phyloP scores from a whole-genome alignment of 92 coral and sea anemone species.

The Parazoanthus darwini region DNA sequence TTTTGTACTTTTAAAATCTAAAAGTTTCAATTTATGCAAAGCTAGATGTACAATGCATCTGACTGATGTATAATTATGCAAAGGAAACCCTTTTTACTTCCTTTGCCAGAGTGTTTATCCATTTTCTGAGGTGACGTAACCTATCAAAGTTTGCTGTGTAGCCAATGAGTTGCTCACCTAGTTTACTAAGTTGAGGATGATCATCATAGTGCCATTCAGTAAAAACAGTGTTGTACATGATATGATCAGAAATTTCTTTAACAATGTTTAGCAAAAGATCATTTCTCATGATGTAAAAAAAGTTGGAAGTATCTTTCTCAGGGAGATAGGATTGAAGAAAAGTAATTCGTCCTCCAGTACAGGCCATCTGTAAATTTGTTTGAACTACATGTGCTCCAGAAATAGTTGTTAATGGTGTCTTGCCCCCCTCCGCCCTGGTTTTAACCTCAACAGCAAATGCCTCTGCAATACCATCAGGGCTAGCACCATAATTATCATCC shows the following conservation, averaged over 20 bases:
- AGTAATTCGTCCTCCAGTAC: constrained; percentile 34
- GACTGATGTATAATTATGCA: no score
- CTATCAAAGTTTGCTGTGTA: no score
- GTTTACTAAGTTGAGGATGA: no score
- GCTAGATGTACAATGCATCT: no score
- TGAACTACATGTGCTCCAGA: constrained; percentile 45
- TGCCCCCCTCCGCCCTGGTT: constrained; percentile 34
- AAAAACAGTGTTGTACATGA: neutral
- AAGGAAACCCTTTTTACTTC: no score
- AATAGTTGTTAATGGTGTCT: constrained; percentile 16
- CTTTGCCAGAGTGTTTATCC: no score
- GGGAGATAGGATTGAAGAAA: constrained; percentile 53
- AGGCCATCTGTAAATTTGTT: constrained; percentile 44
- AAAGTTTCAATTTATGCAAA: no score
- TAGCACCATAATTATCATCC: constrained; percentile 47
- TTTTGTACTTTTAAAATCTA: no score
- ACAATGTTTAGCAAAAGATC: constrained; percentile 48
- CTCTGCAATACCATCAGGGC: constrained; percentile 47
- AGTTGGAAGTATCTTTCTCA: constrained; percentile 42
- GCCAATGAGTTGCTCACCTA: no score
- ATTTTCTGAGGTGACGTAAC: no score
- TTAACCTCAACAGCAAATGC: constrained; percentile 49
- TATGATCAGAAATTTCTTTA: constrained; percentile 48
- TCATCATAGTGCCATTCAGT: no score
- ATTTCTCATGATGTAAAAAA: constrained; percentile 48